Conservation (phyloP, 2,888 invertebrate genomes). For the Acrobasis consociella region DNA sequence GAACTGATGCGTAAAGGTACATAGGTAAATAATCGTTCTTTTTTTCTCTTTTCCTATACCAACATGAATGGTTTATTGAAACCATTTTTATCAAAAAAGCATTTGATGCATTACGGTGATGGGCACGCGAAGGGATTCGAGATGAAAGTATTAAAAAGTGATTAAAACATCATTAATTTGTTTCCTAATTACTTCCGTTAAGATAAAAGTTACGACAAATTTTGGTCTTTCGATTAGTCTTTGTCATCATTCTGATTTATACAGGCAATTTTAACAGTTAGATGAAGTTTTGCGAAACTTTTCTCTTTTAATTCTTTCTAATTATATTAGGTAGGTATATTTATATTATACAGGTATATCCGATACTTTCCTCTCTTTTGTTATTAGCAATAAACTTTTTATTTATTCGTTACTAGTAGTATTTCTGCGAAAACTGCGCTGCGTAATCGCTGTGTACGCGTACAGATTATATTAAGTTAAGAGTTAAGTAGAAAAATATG, state of each 20-base stretch:
- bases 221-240: slow-evolving; percentile 28
- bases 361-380: background rate
- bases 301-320: background rate
- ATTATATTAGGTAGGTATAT: background rate
- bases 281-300: background rate
- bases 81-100: too few relatives aligned
- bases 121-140: slow-evolving; percentile 10
- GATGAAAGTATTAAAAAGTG: slow-evolving; percentile 36
- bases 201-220: slow-evolving; percentile 35
- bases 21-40: too few relatives aligned
- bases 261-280: slow-evolving; percentile 4
- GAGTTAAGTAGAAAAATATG: too few relatives aligned
- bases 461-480: too few relatives aligned
- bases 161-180: slow-evolving; percentile 40
- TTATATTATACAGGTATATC: background rate
- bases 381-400: background rate
- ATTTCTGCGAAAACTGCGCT: too few relatives aligned
- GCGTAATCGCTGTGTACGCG: too few relatives aligned
- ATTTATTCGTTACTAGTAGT: background rate
- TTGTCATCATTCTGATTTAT: slow-evolving; percentile 23
- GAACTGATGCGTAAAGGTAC: too few relatives aligned
- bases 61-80: too few relatives aligned
- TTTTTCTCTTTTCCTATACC: too few relatives aligned
- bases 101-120: slow-evolving; percentile 16
- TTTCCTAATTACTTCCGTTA: slow-evolving; percentile 38